These are phyloP conservation scores for Sebastes glaucus DNA, from an alignment of 2,797 vertebrate genomes.

Conservation along the genomic window DNA sequence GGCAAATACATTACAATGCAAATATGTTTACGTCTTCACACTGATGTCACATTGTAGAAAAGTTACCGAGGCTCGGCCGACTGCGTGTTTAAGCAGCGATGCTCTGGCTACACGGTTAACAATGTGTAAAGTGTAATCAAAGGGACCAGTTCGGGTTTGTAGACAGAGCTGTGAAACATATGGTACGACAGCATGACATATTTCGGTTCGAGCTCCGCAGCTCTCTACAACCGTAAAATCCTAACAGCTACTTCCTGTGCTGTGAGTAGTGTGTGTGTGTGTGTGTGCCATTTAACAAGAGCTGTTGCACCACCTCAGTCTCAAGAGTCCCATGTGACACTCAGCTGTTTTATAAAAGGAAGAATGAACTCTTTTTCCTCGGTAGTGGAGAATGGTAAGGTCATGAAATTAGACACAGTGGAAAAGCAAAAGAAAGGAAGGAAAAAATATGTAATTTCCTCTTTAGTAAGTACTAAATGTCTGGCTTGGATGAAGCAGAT, in stretches of 20 bases:
- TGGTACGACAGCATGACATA: constrained; percentile 64
- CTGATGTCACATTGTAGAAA: background rate
- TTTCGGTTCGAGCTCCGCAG: constrained; percentile 43
- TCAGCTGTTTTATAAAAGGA: constrained; percentile 33
- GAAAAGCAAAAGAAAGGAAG: background rate
- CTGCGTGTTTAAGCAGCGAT: background rate
- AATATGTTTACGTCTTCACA: background rate
- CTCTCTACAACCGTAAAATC: constrained; percentile 30
- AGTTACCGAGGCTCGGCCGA: constrained; percentile 3
- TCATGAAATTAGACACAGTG: constrained; percentile 24
- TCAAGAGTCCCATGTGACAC: constrained; percentile 44
- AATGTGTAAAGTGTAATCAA: constrained; percentile 75
- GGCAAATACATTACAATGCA: background rate
- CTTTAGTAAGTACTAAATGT: background rate
- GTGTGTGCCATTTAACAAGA: constrained; percentile 36
- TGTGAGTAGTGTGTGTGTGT: constrained; percentile 6
- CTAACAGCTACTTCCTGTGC: constrained; percentile 49
- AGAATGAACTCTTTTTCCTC: constrained; percentile 7
- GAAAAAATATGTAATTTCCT: background rate
- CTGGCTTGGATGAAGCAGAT: background rate
- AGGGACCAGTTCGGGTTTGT: constrained; percentile 63
- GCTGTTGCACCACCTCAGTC: constrained; percentile 49
- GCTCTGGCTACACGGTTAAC: constrained; percentile 57
- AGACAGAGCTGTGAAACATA: constrained; percentile 74
- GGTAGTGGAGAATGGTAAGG: constrained; percentile 8